Conservation (phyloP, 2,888 invertebrate genomes). For the Temnothorax ravouxi region DNA sequence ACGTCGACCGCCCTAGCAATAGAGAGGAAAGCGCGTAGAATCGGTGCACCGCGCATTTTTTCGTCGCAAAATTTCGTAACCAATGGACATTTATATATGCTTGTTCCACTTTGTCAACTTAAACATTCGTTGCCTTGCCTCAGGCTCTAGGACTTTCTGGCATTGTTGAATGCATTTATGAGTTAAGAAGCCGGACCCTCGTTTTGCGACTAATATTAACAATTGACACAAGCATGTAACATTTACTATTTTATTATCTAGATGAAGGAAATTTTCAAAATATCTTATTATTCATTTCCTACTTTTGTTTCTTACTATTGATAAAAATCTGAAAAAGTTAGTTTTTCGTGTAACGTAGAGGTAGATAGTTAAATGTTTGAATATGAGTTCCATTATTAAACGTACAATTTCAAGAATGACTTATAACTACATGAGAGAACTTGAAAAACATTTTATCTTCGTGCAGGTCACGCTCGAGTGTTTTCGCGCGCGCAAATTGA, state of each 20-base stretch:
- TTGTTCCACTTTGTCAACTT: slow-evolving; percentile 8
- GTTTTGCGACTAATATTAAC: slow-evolving; percentile 5
- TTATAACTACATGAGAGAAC: too few species aligned
- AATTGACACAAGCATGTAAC: neutral
- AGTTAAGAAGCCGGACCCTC: slow-evolving; percentile 9
- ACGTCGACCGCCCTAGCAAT: slow-evolving; percentile 10
- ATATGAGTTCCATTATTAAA: slow-evolving; percentile 4
- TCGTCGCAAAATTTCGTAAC: slow-evolving; percentile 37
- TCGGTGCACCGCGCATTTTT: slow-evolving; percentile 45
- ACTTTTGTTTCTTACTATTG: neutral
- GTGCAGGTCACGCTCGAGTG: neutral
- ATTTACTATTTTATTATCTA: neutral
- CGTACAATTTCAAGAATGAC: neutral
- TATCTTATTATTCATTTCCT: neutral
- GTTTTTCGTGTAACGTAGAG: neutral
- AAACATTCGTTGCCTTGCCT: neutral
- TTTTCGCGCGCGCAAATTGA: neutral
- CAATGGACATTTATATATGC: neutral
- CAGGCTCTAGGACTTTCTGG: neutral
- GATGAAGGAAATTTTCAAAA: neutral
- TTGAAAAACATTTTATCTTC: slow-evolving; percentile 15
- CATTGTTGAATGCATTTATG: neutral
- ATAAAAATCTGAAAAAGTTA: neutral
- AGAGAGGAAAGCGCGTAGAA: slow-evolving; percentile 63
- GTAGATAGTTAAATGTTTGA: neutral